These are phyloP conservation scores for Scaptomyza pallida DNA, from an alignment of 1,140 invertebrate genomes.

Conservation along the genomic window DNA sequence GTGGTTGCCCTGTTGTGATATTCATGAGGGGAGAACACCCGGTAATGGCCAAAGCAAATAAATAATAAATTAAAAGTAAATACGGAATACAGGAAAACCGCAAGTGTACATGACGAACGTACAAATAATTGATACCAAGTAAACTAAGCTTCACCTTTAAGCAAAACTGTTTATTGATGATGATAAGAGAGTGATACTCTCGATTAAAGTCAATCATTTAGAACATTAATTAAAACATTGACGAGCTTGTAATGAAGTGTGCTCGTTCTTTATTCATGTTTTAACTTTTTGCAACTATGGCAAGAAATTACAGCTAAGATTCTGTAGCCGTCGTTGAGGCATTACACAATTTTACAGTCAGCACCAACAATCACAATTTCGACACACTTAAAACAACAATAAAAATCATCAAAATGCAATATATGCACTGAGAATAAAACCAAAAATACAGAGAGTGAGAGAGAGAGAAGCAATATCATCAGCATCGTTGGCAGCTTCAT, in stretches of 20 bases:
- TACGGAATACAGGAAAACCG: slow-evolving; percentile 1
- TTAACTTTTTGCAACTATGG: not conserved
- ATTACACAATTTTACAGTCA: slow-evolving; percentile 25
- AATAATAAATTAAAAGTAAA: slow-evolving; percentile 49
- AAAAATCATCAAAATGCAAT: slow-evolving; percentile 22
- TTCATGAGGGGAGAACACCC: slow-evolving; percentile 4
- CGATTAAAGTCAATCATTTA: too few species aligned
- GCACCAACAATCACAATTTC: slow-evolving; percentile 18
- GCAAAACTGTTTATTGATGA: too few species aligned
- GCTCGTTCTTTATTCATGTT: not conserved
- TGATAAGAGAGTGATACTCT: too few species aligned
- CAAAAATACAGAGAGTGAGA: not conserved
- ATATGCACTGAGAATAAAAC: not conserved
- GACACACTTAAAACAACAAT: slow-evolving; percentile 24
- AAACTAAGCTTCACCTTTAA: not conserved
- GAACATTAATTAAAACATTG: too few species aligned
- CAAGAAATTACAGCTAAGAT: slow-evolving; percentile 3
- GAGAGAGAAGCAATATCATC: not conserved
- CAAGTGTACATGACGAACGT: slow-evolving; percentile 14
- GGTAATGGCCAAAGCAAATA: slow-evolving; percentile 37
- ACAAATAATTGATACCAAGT: slow-evolving; percentile 1
- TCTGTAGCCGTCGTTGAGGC: slow-evolving; percentile 7
- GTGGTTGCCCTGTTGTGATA: slow-evolving; percentile 5
- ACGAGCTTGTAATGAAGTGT: not conserved
- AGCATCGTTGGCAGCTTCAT: slow-evolving; percentile 15